Conservation (phyloP, 2,113 vertebrate species). For the cat (Felis catus) region DNA sequence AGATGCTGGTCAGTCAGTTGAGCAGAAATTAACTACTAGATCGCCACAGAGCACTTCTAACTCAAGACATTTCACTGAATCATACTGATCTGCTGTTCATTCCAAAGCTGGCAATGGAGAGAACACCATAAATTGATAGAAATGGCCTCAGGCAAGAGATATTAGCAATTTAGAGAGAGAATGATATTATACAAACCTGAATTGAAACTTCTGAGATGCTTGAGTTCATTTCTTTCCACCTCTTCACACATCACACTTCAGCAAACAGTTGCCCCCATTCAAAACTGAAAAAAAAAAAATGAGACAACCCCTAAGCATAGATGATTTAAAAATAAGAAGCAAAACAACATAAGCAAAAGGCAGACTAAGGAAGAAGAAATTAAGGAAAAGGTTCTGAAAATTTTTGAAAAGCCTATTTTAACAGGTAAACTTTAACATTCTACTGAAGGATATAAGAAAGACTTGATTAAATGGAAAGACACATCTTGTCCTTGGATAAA, state of each 20-base stretch:
- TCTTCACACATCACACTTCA: neutral
- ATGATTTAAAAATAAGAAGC: neutral
- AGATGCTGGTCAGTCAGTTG: neutral
- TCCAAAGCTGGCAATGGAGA: neutral
- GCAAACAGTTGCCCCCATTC: neutral
- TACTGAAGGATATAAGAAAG: neutral
- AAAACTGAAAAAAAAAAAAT: neutral
- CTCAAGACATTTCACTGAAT: neutral
- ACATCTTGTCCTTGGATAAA: neutral
- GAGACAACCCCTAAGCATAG: neutral
- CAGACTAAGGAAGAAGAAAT: neutral
- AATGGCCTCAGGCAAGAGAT: neutral
- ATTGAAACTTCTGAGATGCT: neutral
- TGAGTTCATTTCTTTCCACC: neutral
- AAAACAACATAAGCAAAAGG: neutral
- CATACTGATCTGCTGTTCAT: neutral
- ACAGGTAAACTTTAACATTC: neutral
- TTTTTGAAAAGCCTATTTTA: neutral
- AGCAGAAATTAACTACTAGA: neutral
- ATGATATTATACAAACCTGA: neutral
- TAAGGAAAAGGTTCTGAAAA: neutral
- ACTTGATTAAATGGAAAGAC: neutral
- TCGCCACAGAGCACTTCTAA: neutral
- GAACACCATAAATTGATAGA: neutral
- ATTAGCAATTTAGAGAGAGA: neutral